Conservation (phyloP, 2,797 vertebrate genomes). For the Chelon labrosus region DNA sequence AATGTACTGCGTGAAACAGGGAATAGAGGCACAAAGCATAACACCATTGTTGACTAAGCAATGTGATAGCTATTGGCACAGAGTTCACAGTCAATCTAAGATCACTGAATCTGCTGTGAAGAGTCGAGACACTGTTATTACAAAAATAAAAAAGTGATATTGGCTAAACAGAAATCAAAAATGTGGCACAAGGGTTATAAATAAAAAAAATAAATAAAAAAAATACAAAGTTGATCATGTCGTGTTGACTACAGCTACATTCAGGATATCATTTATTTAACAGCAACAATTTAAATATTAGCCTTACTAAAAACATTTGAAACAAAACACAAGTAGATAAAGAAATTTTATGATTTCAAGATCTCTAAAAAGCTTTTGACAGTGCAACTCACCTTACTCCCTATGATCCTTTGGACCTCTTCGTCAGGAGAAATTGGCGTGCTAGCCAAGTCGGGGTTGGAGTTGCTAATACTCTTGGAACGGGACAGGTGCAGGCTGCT, state of each 20-base stretch:
- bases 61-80: slow-evolving; percentile 46
- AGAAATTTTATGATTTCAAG: background rate
- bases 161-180: background rate
- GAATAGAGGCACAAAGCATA: slow-evolving; percentile 55
- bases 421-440: slow-evolving; percentile 90
- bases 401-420: slow-evolving; percentile 92
- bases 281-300: background rate
- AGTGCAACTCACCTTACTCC: slow-evolving; percentile 85
- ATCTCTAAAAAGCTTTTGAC: background rate
- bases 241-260: background rate
- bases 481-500: slow-evolving; percentile 89
- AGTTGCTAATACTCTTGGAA: slow-evolving; percentile 95
- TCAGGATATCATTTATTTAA: background rate
- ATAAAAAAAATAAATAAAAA: slow-evolving; percentile 15
- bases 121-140: slow-evolving; percentile 31
- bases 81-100: slow-evolving; percentile 44
- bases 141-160: background rate
- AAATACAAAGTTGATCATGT: slow-evolving; percentile 1
- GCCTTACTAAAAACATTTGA: background rate
- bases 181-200: background rate
- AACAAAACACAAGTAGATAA: background rate
- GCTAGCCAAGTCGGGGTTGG: slow-evolving; percentile 91
- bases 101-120: slow-evolving; percentile 49
- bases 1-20: slow-evolving; percentile 35
- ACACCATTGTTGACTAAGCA: slow-evolving; percentile 48